Conservation (phyloP, 37 sponge, comb jelly and placozoan genomes). For the Chondrilla cf. caribensis region DNA sequence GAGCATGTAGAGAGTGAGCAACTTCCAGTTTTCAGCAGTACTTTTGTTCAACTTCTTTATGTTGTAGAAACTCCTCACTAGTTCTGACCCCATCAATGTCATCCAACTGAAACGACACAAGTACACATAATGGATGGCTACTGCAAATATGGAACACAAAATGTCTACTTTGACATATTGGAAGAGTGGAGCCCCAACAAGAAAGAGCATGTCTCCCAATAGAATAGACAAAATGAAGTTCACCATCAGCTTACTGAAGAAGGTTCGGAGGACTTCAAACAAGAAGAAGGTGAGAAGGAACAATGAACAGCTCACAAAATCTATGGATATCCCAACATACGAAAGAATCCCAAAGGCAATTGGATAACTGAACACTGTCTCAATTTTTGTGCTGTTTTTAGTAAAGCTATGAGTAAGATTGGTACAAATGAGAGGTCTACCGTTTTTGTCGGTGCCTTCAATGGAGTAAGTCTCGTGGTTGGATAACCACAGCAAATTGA, state of each 20-base stretch:
- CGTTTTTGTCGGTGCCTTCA: neutral
- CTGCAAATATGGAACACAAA: slow-evolving; percentile 24
- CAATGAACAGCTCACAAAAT: slow-evolving; percentile 27
- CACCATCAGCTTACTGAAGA: slow-evolving; percentile 35
- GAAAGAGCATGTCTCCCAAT: slow-evolving; percentile 24
- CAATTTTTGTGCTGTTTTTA: neutral
- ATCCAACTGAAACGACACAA: slow-evolving; percentile 54
- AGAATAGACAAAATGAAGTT: slow-evolving; percentile 33
- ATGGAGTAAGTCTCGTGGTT: neutral
- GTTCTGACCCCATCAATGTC: slow-evolving; percentile 28
- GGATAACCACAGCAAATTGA: neutral
- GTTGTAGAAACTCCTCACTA: neutral
- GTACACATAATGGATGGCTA: slow-evolving; percentile 41
- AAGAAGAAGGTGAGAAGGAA: slow-evolving; percentile 44
- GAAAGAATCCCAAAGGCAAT: slow-evolving; percentile 21
- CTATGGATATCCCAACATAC: slow-evolving; percentile 53
- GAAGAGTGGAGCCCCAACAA: slow-evolving; percentile 9
- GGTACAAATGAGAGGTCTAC: neutral
- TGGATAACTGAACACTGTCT: neutral
- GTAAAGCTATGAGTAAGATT: neutral
- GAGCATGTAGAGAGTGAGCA: slow-evolving; percentile 7
- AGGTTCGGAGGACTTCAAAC: slow-evolving; percentile 46
- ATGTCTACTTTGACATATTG: neutral
- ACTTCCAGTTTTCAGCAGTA: neutral
- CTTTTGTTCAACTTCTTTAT: neutral